Percentiles rank a stretch among this genome's conserved stretches.
phyloP scores from a whole-genome alignment of 2,888 invertebrate species.

The Drosophila falleni region DNA sequence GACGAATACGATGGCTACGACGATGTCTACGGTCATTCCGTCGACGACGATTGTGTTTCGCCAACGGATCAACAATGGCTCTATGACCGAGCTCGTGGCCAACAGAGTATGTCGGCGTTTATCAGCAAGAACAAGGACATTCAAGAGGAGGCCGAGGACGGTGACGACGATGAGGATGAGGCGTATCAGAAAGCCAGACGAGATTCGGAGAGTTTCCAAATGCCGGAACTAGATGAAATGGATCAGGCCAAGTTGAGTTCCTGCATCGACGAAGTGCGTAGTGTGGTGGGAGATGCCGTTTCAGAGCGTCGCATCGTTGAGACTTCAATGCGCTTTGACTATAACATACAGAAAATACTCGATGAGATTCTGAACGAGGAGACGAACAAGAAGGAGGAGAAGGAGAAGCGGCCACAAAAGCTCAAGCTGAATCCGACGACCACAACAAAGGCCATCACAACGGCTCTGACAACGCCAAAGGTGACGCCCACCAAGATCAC shows the following conservation, averaged over 20 bases:
- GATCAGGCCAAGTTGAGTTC: conserved; percentile 92
- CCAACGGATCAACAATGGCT: conserved; percentile 95
- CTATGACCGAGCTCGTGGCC: conserved; percentile 92
- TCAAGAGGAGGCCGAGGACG: conserved; percentile 89
- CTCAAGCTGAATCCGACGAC: conserved; percentile 20
- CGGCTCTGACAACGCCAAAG: conserved; percentile 30
- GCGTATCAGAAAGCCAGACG: conserved; percentile 85
- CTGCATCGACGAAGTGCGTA: conserved; percentile 93
- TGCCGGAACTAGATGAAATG: conserved; percentile 87
- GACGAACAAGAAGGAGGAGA: conserved; percentile 61
- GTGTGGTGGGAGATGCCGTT: conserved; percentile 91
- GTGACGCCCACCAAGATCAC: conserved; percentile 65
- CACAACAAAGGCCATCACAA: conserved; percentile 11
- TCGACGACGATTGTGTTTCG: conserved; percentile 97
- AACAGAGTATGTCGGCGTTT: conserved; percentile 91
- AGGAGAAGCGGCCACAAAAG: conserved; percentile 41
- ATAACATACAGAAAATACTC: conserved; percentile 90
- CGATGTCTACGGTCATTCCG: conserved; percentile 95
- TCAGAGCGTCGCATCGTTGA: conserved; percentile 91
- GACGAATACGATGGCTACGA: conserved; percentile 94
- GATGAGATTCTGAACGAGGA: conserved; percentile 89
- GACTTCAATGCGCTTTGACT: conserved; percentile 90
- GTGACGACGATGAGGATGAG: conserved; percentile 86
- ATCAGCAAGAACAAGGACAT: conserved; percentile 89
- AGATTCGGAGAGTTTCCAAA: conserved; percentile 86